A percentile compares a stretch with the other conserved stretches of the same genome.
Conservation (phyloP, 2,888 invertebrate species). For the Cabera pusaria region DNA sequence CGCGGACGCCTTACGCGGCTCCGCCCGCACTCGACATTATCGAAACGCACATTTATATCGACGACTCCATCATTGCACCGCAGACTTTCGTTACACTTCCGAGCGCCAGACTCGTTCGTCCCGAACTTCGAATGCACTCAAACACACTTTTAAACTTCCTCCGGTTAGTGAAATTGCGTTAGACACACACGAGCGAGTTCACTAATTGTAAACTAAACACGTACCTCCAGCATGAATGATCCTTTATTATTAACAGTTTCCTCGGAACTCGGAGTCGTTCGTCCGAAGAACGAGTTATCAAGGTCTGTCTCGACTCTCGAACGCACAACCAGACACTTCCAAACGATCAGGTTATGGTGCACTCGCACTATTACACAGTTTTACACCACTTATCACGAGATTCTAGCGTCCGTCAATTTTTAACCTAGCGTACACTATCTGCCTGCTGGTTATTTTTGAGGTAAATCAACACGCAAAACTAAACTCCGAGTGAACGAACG, state of each 20-base stretch:
- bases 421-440: constrained; percentile 13
- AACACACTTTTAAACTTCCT: constrained; percentile 58
- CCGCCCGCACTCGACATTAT: constrained; percentile 62
- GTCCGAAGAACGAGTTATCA: constrained; percentile 82
- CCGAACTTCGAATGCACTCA: constrained; percentile 59
- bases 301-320: constrained; percentile 81
- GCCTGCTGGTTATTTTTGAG: constrained; percentile 6
- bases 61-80: constrained; percentile 65
- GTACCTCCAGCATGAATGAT: constrained; percentile 83
- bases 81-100: constrained; percentile 56
- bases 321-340: constrained; percentile 73
- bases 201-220: constrained; percentile 76
- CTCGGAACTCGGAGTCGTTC: constrained; percentile 62
- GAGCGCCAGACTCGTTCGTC: constrained; percentile 50
- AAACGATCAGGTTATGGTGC: constrained; percentile 67
- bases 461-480: constrained; percentile 8
- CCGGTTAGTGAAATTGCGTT: constrained; percentile 34
- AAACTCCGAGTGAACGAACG: constrained; percentile 6
- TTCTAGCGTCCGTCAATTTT: constrained; percentile 7
- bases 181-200: constrained; percentile 62
- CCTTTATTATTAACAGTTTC: constrained; percentile 76
- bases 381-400: constrained; percentile 29
- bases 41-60: constrained; percentile 67
- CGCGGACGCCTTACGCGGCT: constrained; percentile 65
- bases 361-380: constrained; percentile 47